Evolutionary conservation across 1,140 invertebrate species (phyloP).

Genomic region (Drosophila bocki): DNA sequence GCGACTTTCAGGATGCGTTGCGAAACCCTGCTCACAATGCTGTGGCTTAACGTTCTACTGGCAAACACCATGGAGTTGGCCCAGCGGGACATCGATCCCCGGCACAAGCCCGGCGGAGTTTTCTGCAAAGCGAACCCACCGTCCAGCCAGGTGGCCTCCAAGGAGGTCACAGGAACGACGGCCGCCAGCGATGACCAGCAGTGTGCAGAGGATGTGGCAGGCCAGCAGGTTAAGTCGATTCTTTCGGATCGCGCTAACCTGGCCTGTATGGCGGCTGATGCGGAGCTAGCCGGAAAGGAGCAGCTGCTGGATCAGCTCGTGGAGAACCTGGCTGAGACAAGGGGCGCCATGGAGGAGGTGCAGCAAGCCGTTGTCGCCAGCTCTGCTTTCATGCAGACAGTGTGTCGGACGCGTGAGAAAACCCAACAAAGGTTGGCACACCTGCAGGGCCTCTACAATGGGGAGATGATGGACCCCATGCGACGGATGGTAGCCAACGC

Average conservation of each 20-base stretch:
- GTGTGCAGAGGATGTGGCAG: constrained; percentile 21
- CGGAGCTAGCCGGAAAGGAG: constrained; percentile 27
- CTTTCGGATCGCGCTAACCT: constrained; percentile 35
- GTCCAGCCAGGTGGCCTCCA: constrained; percentile 25
- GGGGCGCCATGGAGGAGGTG: constrained; percentile 24
- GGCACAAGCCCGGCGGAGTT: background rate
- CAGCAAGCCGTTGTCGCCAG: constrained; percentile 8
- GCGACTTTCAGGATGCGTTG: constrained; percentile 27
- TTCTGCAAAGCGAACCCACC: constrained; percentile 13
- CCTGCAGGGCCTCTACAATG: constrained; percentile 6
- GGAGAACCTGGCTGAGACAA: constrained; percentile 8
- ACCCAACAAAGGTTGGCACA: background rate
- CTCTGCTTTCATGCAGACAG: background rate
- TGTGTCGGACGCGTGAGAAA: background rate
- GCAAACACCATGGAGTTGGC: background rate
- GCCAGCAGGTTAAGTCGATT: constrained; percentile 12
- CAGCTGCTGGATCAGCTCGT: constrained; percentile 33
- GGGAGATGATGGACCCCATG: constrained; percentile 1
- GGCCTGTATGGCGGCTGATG: constrained; percentile 35
- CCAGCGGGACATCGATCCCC: background rate
- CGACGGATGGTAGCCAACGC: background rate
- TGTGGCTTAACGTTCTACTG: constrained; percentile 33
- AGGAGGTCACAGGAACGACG: constrained; percentile 25
- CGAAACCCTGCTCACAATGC: constrained; percentile 14
- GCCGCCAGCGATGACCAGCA: constrained; percentile 7